Evolutionary conservation across 2,797 vertebrate species (phyloP).

Genomic region (Tympanoctomys barrerae): DNA sequence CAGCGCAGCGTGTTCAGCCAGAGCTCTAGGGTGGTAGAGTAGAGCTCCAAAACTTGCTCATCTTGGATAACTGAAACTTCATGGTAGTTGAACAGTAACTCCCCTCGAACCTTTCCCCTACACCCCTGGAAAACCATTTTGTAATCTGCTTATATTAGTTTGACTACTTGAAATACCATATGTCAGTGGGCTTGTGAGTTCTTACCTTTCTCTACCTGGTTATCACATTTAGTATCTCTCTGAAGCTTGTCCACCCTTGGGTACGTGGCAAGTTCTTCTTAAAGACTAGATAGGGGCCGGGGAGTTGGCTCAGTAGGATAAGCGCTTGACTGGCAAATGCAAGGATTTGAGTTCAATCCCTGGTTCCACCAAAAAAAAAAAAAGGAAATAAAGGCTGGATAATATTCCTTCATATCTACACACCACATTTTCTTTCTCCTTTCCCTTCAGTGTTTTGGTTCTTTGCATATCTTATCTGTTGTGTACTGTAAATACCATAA

Average conservation of each 20-base stretch:
- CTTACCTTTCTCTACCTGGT: not conserved
- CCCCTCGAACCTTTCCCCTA: rapidly evolving
- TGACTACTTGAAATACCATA: not conserved
- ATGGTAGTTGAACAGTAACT: not conserved
- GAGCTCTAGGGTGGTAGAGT: rapidly evolving
- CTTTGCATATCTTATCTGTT: not conserved
- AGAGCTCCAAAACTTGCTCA: not conserved
- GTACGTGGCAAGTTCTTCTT: not conserved
- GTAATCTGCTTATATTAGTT: not conserved
- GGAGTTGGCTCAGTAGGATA: too few species aligned
- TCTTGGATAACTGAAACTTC: not conserved
- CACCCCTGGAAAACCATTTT: too few species aligned
- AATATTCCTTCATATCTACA: too few species aligned
- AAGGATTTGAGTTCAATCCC: too few species aligned
- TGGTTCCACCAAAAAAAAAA: too few species aligned
- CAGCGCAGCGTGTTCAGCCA: rapidly evolving
- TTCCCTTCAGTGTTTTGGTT: not conserved
- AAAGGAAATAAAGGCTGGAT: not conserved
- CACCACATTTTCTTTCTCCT: not conserved
- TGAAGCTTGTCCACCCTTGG: not conserved
- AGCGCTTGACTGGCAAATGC: too few species aligned
- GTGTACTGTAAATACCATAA: not conserved
- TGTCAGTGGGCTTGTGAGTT: not conserved
- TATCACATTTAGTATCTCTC: not conserved
- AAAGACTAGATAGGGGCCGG: too few species aligned